Evolutionary conservation across 2,888 invertebrate genomes (phyloP).

Genomic region (Psylliodes chrysocephalus): DNA sequence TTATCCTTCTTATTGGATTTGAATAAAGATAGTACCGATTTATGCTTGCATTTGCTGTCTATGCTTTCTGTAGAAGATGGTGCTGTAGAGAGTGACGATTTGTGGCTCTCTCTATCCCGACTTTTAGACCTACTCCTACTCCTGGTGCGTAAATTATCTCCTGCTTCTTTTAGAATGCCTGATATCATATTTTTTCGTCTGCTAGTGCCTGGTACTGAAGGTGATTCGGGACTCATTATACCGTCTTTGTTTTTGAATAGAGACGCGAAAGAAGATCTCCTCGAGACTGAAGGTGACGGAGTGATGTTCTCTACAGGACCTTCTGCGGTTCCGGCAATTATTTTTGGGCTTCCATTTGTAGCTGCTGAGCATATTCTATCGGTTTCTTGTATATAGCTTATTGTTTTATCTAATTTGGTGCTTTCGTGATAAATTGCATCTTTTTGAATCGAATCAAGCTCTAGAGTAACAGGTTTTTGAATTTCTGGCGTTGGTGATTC

Average conservation of each 20-base stretch:
- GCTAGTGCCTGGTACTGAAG: constrained; percentile 60
- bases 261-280: constrained; percentile 85
- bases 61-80: constrained; percentile 66
- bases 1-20: constrained; percentile 69
- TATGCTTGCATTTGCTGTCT: constrained; percentile 67
- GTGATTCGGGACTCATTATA: constrained; percentile 73
- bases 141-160: constrained; percentile 59
- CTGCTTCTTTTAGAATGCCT: constrained; percentile 60
- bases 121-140: constrained; percentile 71
- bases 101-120: constrained; percentile 66
- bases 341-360: constrained; percentile 60
- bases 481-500: constrained; percentile 59
- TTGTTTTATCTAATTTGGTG: constrained; percentile 11
- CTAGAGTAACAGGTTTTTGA: constrained; percentile 72
- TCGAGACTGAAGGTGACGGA: constrained; percentile 79
- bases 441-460: constrained; percentile 52
- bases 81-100: constrained; percentile 65
- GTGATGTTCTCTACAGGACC: constrained; percentile 59
- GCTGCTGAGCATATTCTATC: constrained; percentile 52
- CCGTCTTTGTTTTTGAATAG: constrained; percentile 80
- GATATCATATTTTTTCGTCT: constrained; percentile 58
- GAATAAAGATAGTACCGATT: constrained; percentile 76
- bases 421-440: constrained; percentile 26
- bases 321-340: constrained; percentile 38
- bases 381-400: constrained; percentile 46